Percentiles rank a stretch among this genome's conserved stretches.
Conservation (phyloP, 1,140 invertebrate genomes). For the Phocides pigmalion region DNA sequence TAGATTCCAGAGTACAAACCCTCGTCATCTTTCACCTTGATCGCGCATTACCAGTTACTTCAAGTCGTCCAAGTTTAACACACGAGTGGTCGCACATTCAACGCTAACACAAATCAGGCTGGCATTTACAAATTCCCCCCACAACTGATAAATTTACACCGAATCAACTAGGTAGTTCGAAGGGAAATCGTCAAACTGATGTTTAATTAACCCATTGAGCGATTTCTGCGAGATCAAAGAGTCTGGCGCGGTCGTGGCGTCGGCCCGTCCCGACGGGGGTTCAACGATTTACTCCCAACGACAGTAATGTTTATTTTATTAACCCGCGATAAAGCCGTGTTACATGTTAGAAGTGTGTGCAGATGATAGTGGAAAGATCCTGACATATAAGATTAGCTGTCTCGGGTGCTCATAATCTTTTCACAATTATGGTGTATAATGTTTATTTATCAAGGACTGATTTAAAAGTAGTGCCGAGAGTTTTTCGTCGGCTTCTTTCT, state of each 20-base stretch:
- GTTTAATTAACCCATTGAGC: slow-evolving; percentile 59
- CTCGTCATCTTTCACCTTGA: slow-evolving; percentile 1
- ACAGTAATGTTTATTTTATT: slow-evolving; percentile 36
- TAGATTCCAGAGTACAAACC: too few relatives aligned
- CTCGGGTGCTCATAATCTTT: too few relatives aligned
- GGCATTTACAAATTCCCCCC: slow-evolving; percentile 35
- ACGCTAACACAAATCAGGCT: slow-evolving; percentile 31
- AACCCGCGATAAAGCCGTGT: too few relatives aligned
- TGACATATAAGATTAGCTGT: too few relatives aligned
- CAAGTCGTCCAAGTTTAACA: slow-evolving; percentile 13
- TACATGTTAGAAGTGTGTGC: too few relatives aligned
- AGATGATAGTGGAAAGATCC: too few relatives aligned
- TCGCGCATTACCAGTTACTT: not conserved
- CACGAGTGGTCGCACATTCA: slow-evolving; percentile 15
- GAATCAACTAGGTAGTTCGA: slow-evolving; percentile 38
- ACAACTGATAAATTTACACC: slow-evolving; percentile 36
- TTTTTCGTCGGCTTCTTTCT: too few relatives aligned
- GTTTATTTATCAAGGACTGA: too few relatives aligned
- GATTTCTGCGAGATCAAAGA: slow-evolving; percentile 55
- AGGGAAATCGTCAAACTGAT: slow-evolving; percentile 52
- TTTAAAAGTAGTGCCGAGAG: too few relatives aligned
- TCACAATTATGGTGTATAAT: too few relatives aligned
- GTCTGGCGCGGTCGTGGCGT: slow-evolving; percentile 35
- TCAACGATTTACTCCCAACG: slow-evolving; percentile 32
- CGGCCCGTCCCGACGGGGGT: slow-evolving; percentile 24